Percentiles rank a stretch among this genome's conserved stretches.
These are phyloP conservation scores for Philereme vetulata DNA, from an alignment of 2,888 invertebrate species.

Conservation along the genomic window DNA sequence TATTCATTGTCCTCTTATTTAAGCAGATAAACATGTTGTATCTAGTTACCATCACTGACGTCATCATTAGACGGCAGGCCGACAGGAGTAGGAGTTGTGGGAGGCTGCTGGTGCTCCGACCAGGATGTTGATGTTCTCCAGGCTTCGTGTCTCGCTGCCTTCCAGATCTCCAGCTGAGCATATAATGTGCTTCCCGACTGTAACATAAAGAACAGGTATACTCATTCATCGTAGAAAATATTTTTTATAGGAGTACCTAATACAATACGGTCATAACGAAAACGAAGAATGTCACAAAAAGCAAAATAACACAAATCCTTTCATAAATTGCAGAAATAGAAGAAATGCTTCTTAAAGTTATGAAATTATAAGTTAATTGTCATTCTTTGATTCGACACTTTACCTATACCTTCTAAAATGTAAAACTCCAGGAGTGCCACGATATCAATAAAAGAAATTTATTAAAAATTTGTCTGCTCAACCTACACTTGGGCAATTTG, in stretches of 20 bases:
- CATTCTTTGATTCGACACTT: no score
- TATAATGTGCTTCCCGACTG: constrained; percentile 93
- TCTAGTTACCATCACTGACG: constrained; percentile 87
- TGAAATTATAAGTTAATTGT: no score
- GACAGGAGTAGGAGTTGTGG: constrained; percentile 66
- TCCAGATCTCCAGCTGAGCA: constrained; percentile 96
- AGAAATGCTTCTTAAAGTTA: no score
- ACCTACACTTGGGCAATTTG: constrained; percentile 28
- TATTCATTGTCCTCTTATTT: no score
- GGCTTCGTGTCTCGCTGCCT: constrained; percentile 88
- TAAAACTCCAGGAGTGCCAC: no score
- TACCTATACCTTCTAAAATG: no score
- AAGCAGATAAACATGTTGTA: no score
- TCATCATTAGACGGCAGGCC: constrained; percentile 84
- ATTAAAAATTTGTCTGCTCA: constrained; percentile 20
- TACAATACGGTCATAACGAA: no score
- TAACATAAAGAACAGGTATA: constrained; percentile 46
- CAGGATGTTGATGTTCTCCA: constrained; percentile 75
- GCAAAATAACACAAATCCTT: no score
- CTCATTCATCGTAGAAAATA: not conserved
- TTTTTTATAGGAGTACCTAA: no score
- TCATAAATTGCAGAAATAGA: no score
- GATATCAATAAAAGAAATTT: not conserved
- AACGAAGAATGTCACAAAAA: no score
- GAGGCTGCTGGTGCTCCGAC: constrained; percentile 72